Evolutionary conservation across 2,888 invertebrate species (phyloP).

Genomic region (Hyles lineata): DNA sequence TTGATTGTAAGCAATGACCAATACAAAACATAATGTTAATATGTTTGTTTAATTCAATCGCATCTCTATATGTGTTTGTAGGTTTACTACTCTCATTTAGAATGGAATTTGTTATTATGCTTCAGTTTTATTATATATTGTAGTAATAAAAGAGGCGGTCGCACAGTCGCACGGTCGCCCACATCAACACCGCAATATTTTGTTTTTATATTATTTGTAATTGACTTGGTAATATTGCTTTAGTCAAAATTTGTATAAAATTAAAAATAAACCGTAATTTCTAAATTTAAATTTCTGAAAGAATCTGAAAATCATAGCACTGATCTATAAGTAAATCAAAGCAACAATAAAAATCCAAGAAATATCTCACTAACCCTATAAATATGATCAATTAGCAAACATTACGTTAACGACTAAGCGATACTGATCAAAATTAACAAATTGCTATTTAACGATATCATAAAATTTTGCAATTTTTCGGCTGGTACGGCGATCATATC

Average conservation of each 20-base stretch:
- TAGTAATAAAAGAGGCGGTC: neutral
- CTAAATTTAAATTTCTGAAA: too few relatives aligned
- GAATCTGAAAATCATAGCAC: too few relatives aligned
- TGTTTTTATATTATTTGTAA: neutral
- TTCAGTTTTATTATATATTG: neutral
- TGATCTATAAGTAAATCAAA: neutral
- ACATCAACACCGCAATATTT: neutral
- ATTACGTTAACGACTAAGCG: constrained; percentile 4
- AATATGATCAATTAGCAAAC: constrained; percentile 1
- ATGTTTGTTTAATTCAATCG: neutral
- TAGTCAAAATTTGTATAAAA: too few relatives aligned
- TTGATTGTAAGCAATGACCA: too few relatives aligned
- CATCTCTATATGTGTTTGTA: neutral
- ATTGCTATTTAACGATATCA: constrained; percentile 10
- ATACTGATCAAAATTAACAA: constrained; percentile 13
- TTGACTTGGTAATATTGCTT: neutral
- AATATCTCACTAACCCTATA: neutral
- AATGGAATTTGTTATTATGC: neutral
- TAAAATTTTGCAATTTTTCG: constrained; percentile 23
- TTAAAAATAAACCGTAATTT: too few relatives aligned
- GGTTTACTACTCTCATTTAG: neutral
- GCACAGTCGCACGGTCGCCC: neutral
- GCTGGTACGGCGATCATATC: neutral
- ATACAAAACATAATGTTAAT: too few relatives aligned
- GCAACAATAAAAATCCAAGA: neutral